Percentiles rank a stretch among this genome's conserved stretches.
Conservation (phyloP, 1,140 invertebrate genomes). For the Drosophila serrata region DNA sequence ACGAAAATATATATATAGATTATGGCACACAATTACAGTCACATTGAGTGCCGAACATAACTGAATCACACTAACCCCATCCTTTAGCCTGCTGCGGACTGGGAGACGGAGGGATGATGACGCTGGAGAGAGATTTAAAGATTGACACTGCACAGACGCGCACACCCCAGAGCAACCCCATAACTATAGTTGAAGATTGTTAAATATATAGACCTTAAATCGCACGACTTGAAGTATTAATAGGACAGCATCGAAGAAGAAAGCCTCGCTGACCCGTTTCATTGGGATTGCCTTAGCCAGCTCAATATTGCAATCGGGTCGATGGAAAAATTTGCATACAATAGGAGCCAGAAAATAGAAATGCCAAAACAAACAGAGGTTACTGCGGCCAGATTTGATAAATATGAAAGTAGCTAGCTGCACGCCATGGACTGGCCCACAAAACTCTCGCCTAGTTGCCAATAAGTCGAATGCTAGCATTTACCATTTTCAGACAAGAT, state of each 20-base stretch:
- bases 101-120: not conserved
- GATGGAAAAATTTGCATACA: constrained; percentile 47
- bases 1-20: constrained; percentile 61
- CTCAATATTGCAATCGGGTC: constrained; percentile 7
- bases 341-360: constrained; percentile 25
- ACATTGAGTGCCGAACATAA: constrained; percentile 5
- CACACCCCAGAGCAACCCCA: constrained; percentile 8
- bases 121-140: constrained; percentile 34
- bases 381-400: constrained; percentile 47
- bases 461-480: constrained; percentile 63
- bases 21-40: constrained; percentile 28
- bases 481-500: constrained; percentile 63
- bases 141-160: constrained; percentile 16
- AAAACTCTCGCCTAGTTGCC: constrained; percentile 52
- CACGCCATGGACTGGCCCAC: constrained; percentile 21
- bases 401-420: constrained; percentile 61
- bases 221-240: constrained; percentile 13
- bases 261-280: constrained; percentile 5
- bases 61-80: not conserved
- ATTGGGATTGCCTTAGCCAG: not conserved
- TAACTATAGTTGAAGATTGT: constrained; percentile 31
- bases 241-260: constrained; percentile 4
- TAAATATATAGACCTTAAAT: constrained; percentile 35
- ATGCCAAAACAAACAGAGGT: constrained; percentile 22
- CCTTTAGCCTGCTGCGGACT: constrained; percentile 1